Base-by-base conservation (phyloP, 1,140 invertebrate species). In the Stegodyphus mimosarum region DNA sequence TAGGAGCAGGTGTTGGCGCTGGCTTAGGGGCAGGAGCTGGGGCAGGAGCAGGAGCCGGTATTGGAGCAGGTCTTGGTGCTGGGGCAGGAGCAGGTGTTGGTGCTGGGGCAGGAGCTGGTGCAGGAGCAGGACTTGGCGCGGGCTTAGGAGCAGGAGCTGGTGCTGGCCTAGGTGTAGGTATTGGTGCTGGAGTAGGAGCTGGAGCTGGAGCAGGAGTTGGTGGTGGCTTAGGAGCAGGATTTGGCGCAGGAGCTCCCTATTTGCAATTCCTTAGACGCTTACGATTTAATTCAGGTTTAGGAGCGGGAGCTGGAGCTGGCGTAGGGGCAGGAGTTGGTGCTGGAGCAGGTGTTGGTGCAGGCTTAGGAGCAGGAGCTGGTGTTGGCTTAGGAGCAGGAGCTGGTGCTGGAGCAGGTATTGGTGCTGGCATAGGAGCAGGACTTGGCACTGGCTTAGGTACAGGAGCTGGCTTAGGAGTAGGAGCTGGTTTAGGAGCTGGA, bases 1-100 rank as follows among this genome's bases (percentile, higher is more conserved):
- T 13, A 13, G 51, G 72, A 33, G 4, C 33, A 33, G 33, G 33
- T 1, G 33, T 3, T 33, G 33, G 33, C 1, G 33, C 33, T 33
- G 72, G 51, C 6, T 2, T n/a, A 6, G 64, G 49, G 6, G 60
- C n/a, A 69, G 63, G 33, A 51, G 63, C 15, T 53, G 72, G 71
- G 51, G 71, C 51, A 5, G 51, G 6, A 53, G 71, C 51, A 0
- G 51, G 49, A 13, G 50, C 73, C 0, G 79, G 79, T 18, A 11
- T 53, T 18, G 80, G 71, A 17, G 49, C 64, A n/a, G 51, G 55
- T 69, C 9, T 84, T 2, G 78, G 78, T 15, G 11, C 71, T 15
- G 80, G 71, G 50, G 49, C 50, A 49, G 66, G 33, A 9, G 10
- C 10, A 1, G 17, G 17, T 5, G 64, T 6, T 5, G 81, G 71